Evolutionary conservation across 2,113 vertebrate genomes (phyloP).

Genomic region (Peromyscus maniculatus): DNA sequence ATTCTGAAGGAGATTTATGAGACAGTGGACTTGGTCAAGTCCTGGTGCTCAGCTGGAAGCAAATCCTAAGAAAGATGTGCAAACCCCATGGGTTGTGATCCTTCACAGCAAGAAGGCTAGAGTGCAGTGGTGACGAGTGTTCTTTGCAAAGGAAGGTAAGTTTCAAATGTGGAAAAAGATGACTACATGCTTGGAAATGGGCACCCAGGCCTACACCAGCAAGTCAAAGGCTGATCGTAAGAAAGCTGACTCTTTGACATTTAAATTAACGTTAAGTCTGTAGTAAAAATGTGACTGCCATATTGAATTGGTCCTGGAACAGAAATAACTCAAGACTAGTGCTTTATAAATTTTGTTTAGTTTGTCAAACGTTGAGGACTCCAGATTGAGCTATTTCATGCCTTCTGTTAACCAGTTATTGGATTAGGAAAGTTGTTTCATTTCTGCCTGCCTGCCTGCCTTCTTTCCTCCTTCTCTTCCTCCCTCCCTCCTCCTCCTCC

Average conservation of each 20-base stretch:
- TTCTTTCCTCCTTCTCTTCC: rapidly evolving
- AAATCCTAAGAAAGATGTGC: neutral
- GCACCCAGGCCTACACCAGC: neutral
- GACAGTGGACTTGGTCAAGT: neutral
- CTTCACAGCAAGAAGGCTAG: neutral
- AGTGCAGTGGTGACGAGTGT: neutral
- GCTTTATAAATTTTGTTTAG: neutral
- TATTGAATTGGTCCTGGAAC: neutral
- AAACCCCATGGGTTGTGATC: neutral
- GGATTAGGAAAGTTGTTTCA: neutral
- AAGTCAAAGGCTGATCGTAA: neutral
- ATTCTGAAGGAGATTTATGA: neutral
- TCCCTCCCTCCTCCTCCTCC: rapidly evolving
- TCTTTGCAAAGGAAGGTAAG: neutral
- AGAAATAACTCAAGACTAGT: neutral
- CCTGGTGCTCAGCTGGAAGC: neutral
- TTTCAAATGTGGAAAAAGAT: neutral
- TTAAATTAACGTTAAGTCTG: neutral
- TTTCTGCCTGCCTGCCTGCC: neutral
- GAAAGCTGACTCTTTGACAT: neutral
- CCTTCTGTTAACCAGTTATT: neutral
- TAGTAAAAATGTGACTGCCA: neutral
- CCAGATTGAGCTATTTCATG: neutral
- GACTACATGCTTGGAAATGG: neutral
- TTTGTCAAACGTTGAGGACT: neutral